phyloP scores from a whole-genome alignment of 2,797 vertebrate genomes.

The Enteromius treurensis region DNA sequence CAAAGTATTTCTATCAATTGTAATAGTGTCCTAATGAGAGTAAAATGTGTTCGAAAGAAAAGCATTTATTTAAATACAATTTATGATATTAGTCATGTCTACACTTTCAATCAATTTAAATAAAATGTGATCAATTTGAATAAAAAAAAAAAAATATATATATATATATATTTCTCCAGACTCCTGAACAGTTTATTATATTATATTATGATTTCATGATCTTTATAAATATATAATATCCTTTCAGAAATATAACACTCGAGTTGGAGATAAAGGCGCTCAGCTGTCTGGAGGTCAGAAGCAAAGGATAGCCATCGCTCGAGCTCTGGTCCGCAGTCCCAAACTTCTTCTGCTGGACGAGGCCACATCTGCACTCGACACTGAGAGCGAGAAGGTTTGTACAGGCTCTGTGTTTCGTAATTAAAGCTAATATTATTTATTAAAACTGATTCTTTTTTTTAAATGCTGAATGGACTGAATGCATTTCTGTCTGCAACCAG shows the following conservation, averaged over 20 bases:
- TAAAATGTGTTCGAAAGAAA: background rate
- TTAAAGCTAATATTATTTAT: background rate
- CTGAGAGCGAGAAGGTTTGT: constrained; percentile 64
- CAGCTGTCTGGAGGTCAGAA: constrained; percentile 67
- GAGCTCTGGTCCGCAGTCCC: constrained; percentile 64
- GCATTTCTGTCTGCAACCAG: constrained; percentile 9
- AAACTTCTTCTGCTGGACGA: constrained; percentile 68
- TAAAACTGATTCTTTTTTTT: background rate
- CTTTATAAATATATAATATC: background rate
- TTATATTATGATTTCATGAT: background rate
- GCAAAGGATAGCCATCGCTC: constrained; percentile 66
- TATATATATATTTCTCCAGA: no score
- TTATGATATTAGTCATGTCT: background rate
- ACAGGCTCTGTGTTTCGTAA: background rate
- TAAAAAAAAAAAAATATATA: background rate
- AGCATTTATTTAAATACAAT: background rate
- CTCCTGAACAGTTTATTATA: background rate
- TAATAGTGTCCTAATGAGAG: background rate
- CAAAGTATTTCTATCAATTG: background rate
- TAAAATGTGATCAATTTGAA: background rate
- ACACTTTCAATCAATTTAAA: background rate
- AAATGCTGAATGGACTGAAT: no score
- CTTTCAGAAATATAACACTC: constrained; percentile 66
- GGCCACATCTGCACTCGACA: constrained; percentile 65
- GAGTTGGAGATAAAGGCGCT: constrained; percentile 68